Evolutionary conservation across 2,888 invertebrate genomes (phyloP), one percentile per base, ranked within the genome.

Genomic region (Sceliomorpha sp.): DNA sequence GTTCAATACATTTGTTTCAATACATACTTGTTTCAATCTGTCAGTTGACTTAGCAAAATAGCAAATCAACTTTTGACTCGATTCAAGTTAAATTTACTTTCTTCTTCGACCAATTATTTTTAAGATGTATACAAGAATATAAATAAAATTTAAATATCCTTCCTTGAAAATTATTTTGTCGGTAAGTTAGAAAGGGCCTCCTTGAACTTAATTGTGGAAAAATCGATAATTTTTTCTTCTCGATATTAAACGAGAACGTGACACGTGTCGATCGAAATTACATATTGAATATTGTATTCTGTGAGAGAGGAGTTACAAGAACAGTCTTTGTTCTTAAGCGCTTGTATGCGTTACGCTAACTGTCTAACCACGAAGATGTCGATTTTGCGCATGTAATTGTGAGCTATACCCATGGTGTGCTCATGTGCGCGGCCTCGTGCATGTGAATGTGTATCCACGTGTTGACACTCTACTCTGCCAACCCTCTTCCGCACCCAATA

Each of bases 401-500:
- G 14, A 26, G 32, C 58, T 32, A 10, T 13, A 45, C 32, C 50
- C 24, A 20, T 12, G 24, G 39, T 29, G 44, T 15, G n/a, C 12
- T 8, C 10, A 8, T 12, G 6, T 13, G 27, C n/a, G 5, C 6
- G 2, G 26, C 13, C 29, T 13, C 6, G 29, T 45, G 20, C 20
- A 20, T 20, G 5, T 4, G 20, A 20, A 36, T 3, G 12, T 37
- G 31, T 45, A 26, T 40, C 53, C 37, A 37, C 50, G 50, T 67
- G 59, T 63, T 66, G 66, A 59, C 66, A 66, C 66, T 59, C 53
- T 55, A 40, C 58, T 53, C 48, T 59, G 50, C 56, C 36, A 60
- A 50, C 20, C 56, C 62, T 59, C 55, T 60, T 42, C 48, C 53
- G 40, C 27, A 66, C 48, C 51, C 56, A 70, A 75, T 76, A 76